These are phyloP conservation scores for Ceratoteleas bidentatus DNA, from an alignment of 1,140 invertebrate genomes.

Conservation along the genomic window DNA sequence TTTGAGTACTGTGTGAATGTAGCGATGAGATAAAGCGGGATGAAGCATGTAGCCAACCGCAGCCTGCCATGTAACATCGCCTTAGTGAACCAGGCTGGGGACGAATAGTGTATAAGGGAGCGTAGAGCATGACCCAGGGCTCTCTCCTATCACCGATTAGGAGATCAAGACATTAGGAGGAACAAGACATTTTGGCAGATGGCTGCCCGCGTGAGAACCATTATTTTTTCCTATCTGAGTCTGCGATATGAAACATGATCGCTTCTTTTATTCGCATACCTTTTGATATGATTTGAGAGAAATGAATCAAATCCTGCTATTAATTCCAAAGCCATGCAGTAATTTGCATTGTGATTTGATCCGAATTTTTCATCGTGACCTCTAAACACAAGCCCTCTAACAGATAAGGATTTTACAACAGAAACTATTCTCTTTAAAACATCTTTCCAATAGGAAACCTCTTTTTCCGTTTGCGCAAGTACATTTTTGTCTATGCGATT, in stretches of 20 bases:
- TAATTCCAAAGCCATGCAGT: conserved; percentile 69
- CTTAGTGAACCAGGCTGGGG: too few species aligned
- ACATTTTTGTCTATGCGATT: conserved; percentile 22
- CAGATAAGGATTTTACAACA: conserved; percentile 39
- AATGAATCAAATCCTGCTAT: conserved; percentile 74
- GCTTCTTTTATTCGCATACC: conserved; percentile 68
- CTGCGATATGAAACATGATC: conserved; percentile 69
- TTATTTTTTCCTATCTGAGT: too few species aligned
- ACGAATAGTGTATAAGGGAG: too few species aligned
- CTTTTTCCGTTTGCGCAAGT: conserved; percentile 8
- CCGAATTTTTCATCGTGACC: conserved; percentile 68
- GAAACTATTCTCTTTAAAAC: conserved; percentile 63
- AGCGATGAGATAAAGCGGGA: too few species aligned
- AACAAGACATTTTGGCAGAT: too few species aligned
- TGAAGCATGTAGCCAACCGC: too few species aligned
- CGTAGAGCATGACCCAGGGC: too few species aligned
- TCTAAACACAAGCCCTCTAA: conserved; percentile 66
- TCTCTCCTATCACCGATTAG: too few species aligned
- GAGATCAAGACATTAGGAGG: too few species aligned
- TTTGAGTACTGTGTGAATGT: too few species aligned
- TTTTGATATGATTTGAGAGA: conserved; percentile 70
- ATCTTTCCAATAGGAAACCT: conserved; percentile 58
- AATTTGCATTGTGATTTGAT: conserved; percentile 67
- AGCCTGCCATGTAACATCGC: too few species aligned
- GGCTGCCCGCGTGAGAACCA: too few species aligned